A percentile compares a stretch with the other conserved stretches of the same genome.
Conservation (phyloP, 2,113 vertebrate species). For the Psammodynastes pulverulentus region DNA sequence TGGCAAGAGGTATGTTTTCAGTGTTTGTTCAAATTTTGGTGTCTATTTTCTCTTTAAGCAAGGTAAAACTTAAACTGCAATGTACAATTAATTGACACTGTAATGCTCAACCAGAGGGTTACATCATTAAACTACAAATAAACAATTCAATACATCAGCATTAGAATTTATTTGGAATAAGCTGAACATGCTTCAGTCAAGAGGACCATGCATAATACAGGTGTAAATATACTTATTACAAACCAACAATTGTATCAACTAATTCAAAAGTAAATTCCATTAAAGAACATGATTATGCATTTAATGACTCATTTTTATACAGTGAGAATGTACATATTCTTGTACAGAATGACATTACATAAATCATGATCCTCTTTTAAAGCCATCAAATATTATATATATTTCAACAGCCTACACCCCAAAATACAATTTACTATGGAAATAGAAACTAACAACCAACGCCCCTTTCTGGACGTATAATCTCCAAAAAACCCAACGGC, state of each 20-base stretch:
- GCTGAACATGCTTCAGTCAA: neutral
- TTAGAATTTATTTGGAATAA: neutral
- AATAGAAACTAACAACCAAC: too few species aligned
- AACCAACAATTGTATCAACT: neutral
- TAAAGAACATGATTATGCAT: neutral
- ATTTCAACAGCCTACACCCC: too few species aligned
- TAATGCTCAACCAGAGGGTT: neutral
- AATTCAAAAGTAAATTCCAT: neutral
- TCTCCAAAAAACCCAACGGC: too few species aligned
- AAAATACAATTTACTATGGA: too few species aligned
- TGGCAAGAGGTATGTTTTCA: conserved; percentile 81
- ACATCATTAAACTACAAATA: neutral
- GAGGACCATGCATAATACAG: neutral
- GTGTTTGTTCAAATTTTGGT: neutral
- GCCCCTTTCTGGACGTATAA: too few species aligned
- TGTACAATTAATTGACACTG: neutral
- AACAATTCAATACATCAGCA: neutral
- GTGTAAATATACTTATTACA: neutral
- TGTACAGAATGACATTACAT: neutral
- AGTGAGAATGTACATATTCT: neutral
- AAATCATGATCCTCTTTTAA: neutral
- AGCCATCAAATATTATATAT: neutral
- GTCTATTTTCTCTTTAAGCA: neutral
- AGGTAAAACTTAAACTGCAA: neutral
- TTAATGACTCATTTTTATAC: neutral